Percentiles rank a stretch among this genome's conserved stretches.
Conservation (phyloP, 2,888 invertebrate genomes). For the Tetropium fuscum region DNA sequence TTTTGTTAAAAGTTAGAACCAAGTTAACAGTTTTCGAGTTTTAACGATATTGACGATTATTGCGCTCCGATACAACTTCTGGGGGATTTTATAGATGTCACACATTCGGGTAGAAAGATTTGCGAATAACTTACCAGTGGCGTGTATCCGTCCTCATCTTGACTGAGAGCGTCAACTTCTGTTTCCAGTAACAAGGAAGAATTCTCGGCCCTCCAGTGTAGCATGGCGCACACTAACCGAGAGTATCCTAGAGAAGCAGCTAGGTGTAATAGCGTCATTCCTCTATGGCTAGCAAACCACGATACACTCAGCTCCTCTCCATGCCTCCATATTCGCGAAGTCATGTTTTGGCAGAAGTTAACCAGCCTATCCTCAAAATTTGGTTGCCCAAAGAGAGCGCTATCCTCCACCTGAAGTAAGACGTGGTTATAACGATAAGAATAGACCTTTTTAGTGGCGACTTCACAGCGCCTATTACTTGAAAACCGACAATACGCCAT, state of each 20-base stretch:
- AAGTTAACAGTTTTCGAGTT: too few relatives aligned
- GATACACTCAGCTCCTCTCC: constrained; percentile 70
- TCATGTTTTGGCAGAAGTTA: constrained; percentile 83
- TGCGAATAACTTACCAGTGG: constrained; percentile 87
- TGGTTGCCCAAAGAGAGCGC: constrained; percentile 73
- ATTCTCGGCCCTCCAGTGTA: constrained; percentile 92
- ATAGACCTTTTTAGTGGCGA: too few relatives aligned
- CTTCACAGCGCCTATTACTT: too few relatives aligned
- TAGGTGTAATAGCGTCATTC: constrained; percentile 88
- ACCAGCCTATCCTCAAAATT: constrained; percentile 91
- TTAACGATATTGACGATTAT: too few relatives aligned
- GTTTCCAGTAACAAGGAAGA: constrained; percentile 87
- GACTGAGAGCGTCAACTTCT: constrained; percentile 92
- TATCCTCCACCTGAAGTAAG: constrained; percentile 70
- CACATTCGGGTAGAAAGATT: too few relatives aligned
- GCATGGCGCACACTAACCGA: constrained; percentile 83
- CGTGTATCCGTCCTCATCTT: constrained; percentile 91
- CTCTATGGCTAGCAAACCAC: constrained; percentile 72
- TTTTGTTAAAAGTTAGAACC: too few relatives aligned
- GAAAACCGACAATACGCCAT: too few relatives aligned
- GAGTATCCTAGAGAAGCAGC: constrained; percentile 93
- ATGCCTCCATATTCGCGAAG: constrained; percentile 72
- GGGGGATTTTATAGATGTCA: too few relatives aligned
- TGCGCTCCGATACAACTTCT: too few relatives aligned
- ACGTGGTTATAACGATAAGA: too few relatives aligned